These are phyloP conservation scores for Drosophila recens DNA, from an alignment of 2,888 invertebrate species.

Conservation along the genomic window DNA sequence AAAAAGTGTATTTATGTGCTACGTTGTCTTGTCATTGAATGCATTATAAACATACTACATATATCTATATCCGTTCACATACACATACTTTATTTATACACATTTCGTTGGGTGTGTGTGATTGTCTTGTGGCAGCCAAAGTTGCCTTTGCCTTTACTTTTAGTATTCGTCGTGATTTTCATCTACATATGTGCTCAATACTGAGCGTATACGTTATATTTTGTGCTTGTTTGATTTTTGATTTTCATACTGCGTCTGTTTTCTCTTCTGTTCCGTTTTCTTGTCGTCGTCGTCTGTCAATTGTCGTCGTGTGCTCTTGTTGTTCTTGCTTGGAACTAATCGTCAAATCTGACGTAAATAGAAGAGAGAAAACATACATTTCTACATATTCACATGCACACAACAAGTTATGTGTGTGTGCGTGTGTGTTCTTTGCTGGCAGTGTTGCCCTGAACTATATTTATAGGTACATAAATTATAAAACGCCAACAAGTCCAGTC, in stretches of 20 bases:
- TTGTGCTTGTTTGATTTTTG: constrained; percentile 37
- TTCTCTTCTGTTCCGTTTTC: constrained; percentile 30
- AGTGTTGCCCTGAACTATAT: constrained; percentile 72
- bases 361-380: constrained; percentile 29
- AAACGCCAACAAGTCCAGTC: constrained; percentile 64
- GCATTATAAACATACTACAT: constrained; percentile 45
- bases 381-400: constrained; percentile 20
- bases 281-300: constrained; percentile 37
- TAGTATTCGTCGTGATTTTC: constrained; percentile 46
- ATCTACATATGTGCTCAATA: constrained; percentile 47
- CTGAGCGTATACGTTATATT: constrained; percentile 65
- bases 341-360: constrained; percentile 68
- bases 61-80: constrained; percentile 46
- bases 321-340: constrained; percentile 61
- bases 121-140: constrained; percentile 43
- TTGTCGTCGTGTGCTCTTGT: constrained; percentile 54
- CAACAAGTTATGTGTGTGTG: not conserved
- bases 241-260: constrained; percentile 33
- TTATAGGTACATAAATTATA: constrained; percentile 64
- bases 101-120: constrained; percentile 36
- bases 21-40: constrained; percentile 51
- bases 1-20: constrained; percentile 39
- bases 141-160: constrained; percentile 23
- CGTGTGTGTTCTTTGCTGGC: constrained; percentile 23
- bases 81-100: constrained; percentile 41